These are phyloP conservation scores for Chromis chromis DNA, from an alignment of 2,797 vertebrate genomes.

Conservation along the genomic window DNA sequence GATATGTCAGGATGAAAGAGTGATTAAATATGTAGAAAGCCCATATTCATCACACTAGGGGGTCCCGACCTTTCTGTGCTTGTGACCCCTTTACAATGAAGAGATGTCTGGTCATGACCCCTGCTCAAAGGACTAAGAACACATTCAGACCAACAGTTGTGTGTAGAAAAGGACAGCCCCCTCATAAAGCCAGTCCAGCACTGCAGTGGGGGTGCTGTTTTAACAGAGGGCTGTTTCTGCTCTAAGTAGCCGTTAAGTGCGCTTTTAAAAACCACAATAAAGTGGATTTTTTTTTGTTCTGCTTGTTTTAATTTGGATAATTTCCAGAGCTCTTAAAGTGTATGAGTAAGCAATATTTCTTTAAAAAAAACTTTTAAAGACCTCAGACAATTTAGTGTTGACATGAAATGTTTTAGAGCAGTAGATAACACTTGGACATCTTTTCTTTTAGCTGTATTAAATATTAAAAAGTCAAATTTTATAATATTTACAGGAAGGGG, in stretches of 20 bases:
- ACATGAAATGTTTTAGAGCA: background rate
- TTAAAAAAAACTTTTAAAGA: no score
- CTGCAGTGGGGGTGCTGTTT: background rate
- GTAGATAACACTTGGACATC: background rate
- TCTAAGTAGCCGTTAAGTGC: background rate
- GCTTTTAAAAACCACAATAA: background rate
- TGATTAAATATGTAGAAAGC: slow-evolving; percentile 3
- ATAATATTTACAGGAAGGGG: no score
- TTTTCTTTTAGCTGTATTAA: background rate
- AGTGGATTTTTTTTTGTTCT: no score
- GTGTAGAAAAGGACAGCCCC: background rate
- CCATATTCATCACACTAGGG: background rate
- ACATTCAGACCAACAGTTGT: background rate
- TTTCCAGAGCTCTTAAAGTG: background rate
- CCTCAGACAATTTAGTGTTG: no score
- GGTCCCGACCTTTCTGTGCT: background rate
- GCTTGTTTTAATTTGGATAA: background rate
- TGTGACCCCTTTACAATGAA: background rate
- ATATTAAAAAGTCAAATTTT: no score
- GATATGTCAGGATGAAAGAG: background rate
- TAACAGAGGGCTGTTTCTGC: background rate
- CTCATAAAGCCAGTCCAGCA: background rate
- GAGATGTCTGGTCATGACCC: background rate
- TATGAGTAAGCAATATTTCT: no score
- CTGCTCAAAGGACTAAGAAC: background rate